Evolutionary conservation across 2,797 vertebrate genomes (phyloP), one percentile per base, ranked within the genome.

Genomic region (Chelonia mydas): DNA sequence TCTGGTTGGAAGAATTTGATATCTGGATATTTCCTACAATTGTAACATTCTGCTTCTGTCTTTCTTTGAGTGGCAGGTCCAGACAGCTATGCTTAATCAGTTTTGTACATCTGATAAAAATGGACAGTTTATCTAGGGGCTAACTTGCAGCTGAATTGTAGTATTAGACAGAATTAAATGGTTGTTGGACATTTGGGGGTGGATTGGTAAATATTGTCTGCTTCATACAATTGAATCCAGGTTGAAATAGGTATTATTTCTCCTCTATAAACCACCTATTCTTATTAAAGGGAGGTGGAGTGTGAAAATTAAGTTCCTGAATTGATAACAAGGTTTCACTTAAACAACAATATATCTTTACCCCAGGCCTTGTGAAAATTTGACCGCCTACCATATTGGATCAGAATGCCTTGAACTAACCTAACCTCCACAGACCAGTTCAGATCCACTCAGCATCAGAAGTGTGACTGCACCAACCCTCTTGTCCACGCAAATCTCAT

Each of bases 81-180:
- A 37, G 80, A 16, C 31, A 74, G 49, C 59, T 74, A 47, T 74
- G 74, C 5, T 54, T 80, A 65, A 74, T 33, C 12, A 9, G 5
- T 55, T 5, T 45, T 2, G 17, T 45, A 21, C 3, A 0, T 27
- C 28, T 77, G 53, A 65, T 81, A 41, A 33, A 31, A 54, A n/a
- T 0, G 1, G 28, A 45, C 3, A 0, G 55, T 94, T 87, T 57
- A 50, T 51, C 50, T 57, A 7, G 41, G 74, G 49, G 10, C 61
- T 37, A n/a, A 68, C 17, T 68, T 68, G 3, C 17, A 68, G 16
- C 59, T 76, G 49, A 76, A 81, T 47, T 50, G 41, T 23, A 12
- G 72, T 0, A 0, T 54, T 45, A 61, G 87, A 45, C 49, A 45
- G 33, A 51, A 21, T 68, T 68, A 37, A 68, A 31, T 21, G 17